phyloP scores from a whole-genome alignment of 2,113 vertebrate genomes.

The Heteronetta atricapilla region DNA sequence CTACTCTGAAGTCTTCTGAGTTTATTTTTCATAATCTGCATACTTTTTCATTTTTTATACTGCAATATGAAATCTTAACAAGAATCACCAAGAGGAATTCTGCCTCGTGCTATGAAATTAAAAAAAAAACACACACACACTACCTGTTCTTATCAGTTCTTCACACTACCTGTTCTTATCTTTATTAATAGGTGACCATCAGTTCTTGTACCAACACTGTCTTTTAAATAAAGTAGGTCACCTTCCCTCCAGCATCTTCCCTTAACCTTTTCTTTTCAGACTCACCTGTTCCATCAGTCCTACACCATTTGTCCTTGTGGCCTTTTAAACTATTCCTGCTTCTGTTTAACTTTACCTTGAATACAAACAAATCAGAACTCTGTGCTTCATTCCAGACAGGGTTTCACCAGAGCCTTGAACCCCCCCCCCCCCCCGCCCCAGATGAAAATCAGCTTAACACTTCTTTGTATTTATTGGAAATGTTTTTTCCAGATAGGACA shows the following conservation, averaged over 20 bases:
- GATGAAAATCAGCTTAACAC: neutral
- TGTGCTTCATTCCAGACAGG: neutral
- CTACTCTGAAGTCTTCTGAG: neutral
- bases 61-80: neutral
- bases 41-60: neutral
- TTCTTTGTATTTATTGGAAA: neutral
- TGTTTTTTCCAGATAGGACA: neutral
- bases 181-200: neutral
- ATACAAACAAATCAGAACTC: neutral
- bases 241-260: neutral
- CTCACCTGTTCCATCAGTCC: neutral
- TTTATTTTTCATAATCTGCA: neutral
- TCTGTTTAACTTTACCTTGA: neutral
- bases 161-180: no score
- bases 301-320: neutral
- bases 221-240: neutral
- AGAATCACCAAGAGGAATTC: neutral
- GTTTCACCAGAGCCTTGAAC: neutral
- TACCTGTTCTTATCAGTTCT: no score
- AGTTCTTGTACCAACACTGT: neutral
- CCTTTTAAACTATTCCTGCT: neutral
- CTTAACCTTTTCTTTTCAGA: neutral
- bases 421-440: neutral
- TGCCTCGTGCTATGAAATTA: neutral
- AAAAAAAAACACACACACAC: neutral